These are phyloP conservation scores for Microtus richardsoni DNA, from an alignment of 2,113 vertebrate species.

Conservation along the genomic window DNA sequence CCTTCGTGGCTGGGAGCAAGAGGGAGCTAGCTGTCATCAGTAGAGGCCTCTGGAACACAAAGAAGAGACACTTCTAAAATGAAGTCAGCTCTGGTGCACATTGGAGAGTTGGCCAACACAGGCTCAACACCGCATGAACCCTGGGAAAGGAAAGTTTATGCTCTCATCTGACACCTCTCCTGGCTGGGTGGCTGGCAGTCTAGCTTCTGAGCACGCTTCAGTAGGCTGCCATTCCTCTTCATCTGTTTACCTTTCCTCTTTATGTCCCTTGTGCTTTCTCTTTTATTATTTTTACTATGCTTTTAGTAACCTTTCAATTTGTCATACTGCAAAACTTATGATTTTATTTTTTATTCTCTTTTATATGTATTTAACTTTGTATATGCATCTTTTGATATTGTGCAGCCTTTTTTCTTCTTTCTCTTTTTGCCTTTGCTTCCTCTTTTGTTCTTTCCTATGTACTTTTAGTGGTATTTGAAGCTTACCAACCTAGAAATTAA, in stretches of 20 bases:
- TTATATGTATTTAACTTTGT: neutral
- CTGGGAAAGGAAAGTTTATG: no score
- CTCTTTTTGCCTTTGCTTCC: neutral
- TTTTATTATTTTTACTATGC: neutral
- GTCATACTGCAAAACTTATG: neutral
- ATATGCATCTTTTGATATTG: neutral
- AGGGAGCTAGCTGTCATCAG: neutral
- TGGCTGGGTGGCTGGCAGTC: neutral
- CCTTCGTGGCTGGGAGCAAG: neutral
- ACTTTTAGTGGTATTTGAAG: neutral
- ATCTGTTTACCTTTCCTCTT: neutral
- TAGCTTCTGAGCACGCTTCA: neutral
- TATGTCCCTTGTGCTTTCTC: neutral
- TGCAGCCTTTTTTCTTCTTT: neutral
- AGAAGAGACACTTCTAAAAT: neutral
- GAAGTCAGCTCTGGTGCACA: neutral
- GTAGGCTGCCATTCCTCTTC: neutral
- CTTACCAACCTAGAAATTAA: neutral
- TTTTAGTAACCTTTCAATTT: neutral
- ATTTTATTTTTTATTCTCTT: neutral
- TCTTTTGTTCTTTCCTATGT: neutral
- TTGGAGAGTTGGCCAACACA: neutral
- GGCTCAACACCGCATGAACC: neutral
- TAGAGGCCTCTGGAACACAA: neutral
- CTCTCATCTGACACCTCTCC: neutral